Conservation (phyloP, 2,888 invertebrate species). For the Hetaerina titia region DNA sequence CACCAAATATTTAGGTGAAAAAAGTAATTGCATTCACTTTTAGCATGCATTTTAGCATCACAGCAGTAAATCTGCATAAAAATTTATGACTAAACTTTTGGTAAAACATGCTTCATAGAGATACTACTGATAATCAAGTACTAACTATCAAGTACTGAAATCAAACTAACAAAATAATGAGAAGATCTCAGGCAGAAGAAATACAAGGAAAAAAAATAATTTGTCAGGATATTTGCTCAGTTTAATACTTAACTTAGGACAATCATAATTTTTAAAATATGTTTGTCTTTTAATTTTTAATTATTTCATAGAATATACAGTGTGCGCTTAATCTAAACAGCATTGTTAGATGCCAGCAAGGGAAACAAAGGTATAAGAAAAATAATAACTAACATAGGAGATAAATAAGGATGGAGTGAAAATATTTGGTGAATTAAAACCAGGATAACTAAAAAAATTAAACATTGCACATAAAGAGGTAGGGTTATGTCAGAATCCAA, state of each 20-base stretch:
- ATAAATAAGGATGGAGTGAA: background rate
- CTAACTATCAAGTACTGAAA: too few species aligned
- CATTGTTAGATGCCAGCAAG: background rate
- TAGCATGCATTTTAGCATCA: background rate
- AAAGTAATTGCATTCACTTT: background rate
- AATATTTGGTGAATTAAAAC: background rate
- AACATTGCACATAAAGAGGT: slow-evolving; percentile 60
- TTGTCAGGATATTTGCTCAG: background rate
- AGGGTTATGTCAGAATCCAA: slow-evolving; percentile 2
- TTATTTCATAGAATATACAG: background rate
- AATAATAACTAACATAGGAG: background rate
- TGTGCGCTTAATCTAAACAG: background rate
- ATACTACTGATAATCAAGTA: slow-evolving; percentile 23
- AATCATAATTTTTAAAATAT: background rate
- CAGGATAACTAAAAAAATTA: background rate
- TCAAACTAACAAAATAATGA: background rate
- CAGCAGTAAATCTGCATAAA: background rate
- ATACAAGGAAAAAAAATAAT: background rate
- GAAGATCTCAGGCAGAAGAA: background rate
- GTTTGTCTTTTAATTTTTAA: background rate
- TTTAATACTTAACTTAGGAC: background rate
- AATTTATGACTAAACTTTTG: background rate
- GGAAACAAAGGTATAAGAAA: background rate
- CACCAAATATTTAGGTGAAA: background rate
- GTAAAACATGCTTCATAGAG: background rate